These are phyloP conservation scores for Buteo buteo DNA, from an alignment of 2,113 vertebrate species.

Conservation along the genomic window DNA sequence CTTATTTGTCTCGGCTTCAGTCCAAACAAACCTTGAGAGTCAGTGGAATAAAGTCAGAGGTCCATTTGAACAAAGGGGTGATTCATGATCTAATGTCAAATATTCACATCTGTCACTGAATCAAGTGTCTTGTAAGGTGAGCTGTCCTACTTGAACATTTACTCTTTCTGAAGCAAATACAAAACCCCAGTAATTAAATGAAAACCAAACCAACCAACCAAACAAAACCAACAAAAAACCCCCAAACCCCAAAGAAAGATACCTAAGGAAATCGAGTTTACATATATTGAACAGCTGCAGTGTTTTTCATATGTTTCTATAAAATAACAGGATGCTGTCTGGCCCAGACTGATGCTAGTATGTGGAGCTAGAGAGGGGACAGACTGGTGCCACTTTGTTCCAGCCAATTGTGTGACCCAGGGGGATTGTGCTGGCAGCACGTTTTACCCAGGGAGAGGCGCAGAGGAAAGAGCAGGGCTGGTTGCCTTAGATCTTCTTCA, in stretches of 20 bases:
- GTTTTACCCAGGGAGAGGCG: background rate
- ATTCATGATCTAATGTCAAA: background rate
- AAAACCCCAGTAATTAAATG: background rate
- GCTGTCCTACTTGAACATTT: background rate
- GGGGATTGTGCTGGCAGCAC: no score
- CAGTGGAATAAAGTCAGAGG: background rate
- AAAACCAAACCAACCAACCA: background rate
- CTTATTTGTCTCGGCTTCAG: background rate
- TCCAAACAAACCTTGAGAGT: background rate
- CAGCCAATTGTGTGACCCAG: background rate
- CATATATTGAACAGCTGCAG: background rate
- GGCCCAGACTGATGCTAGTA: background rate
- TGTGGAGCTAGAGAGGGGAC: background rate
- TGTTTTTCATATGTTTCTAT: background rate
- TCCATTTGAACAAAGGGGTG: background rate
- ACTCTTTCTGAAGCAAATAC: background rate
- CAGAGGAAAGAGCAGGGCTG: background rate
- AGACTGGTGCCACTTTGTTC: background rate
- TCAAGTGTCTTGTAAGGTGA: background rate
- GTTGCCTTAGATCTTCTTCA: background rate
- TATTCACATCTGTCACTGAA: background rate
- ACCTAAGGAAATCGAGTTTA: background rate
- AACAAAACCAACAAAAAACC: rapidly evolving
- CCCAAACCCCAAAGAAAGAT: rapidly evolving
- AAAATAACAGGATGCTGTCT: background rate